Percentiles rank a stretch among this genome's conserved stretches.
Conservation (phyloP, 2,113 vertebrate species). For the Heloderma charlesbogerti region DNA sequence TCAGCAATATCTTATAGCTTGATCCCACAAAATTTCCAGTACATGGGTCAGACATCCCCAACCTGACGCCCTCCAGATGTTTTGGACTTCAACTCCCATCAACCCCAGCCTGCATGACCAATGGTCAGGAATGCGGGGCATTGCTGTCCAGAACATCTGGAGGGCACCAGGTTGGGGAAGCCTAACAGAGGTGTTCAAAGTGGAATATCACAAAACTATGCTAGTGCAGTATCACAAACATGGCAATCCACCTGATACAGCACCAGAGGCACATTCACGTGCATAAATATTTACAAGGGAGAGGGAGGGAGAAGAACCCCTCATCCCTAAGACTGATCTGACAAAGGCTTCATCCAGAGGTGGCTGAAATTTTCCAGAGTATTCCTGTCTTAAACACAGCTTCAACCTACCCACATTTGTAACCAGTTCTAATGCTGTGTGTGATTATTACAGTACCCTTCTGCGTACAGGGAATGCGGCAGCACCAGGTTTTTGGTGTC, state of each 20-base stretch:
- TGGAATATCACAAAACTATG: neutral
- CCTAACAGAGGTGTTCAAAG: neutral
- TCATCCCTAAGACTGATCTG: neutral
- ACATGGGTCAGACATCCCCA: too few relatives aligned
- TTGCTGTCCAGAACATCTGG: too few relatives aligned
- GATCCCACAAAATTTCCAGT: neutral
- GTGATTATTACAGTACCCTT: neutral
- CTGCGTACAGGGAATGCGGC: neutral
- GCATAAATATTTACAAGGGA: neutral
- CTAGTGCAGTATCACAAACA: neutral
- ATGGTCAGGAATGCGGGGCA: too few relatives aligned
- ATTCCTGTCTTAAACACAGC: neutral
- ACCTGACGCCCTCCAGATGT: too few relatives aligned
- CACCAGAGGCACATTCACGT: neutral
- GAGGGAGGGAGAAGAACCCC: neutral
- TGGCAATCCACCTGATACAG: neutral
- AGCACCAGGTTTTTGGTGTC: too few relatives aligned
- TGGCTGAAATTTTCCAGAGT: neutral
- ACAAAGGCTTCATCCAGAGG: neutral
- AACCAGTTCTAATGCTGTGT: neutral
- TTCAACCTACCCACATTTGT: neutral
- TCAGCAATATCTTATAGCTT: neutral
- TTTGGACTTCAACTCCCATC: too few relatives aligned
- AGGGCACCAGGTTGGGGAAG: too few relatives aligned
- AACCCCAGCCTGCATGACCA: too few relatives aligned